Percentiles rank a stretch among this genome's conserved stretches.
phyloP scores from a whole-genome alignment of 2,888 invertebrate species.

The Scelioninae gen. 2 region DNA sequence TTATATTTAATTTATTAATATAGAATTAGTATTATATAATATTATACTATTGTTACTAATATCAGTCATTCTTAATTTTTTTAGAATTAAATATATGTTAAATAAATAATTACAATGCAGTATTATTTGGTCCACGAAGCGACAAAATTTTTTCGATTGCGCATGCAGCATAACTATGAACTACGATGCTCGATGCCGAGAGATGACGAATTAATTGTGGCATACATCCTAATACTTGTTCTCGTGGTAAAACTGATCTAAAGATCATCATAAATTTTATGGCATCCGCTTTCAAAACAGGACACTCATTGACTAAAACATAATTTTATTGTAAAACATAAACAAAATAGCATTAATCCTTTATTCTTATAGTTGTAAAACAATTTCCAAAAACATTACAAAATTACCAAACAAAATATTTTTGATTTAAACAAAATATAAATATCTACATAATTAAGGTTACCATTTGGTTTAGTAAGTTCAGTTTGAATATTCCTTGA shows the following conservation, averaged over 20 bases:
- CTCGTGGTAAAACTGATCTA: constrained; percentile 89
- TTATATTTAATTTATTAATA: too few relatives aligned
- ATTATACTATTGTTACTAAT: too few relatives aligned
- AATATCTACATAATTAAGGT: too few relatives aligned
- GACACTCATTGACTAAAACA: constrained; percentile 87
- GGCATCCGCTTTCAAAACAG: constrained; percentile 96
- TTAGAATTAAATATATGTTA: constrained; percentile 74
- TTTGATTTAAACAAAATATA: not conserved
- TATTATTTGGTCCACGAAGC: constrained; percentile 80
- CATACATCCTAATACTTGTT: constrained; percentile 84
- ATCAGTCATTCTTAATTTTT: too few relatives aligned
- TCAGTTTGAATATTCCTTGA: constrained; percentile 91
- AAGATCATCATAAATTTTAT: constrained; percentile 98
- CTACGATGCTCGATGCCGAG: constrained; percentile 86
- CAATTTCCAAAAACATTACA: too few relatives aligned
- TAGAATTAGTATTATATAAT: too few relatives aligned
- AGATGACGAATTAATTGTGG: constrained; percentile 89
- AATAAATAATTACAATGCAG: constrained; percentile 75
- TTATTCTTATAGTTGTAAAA: too few relatives aligned
- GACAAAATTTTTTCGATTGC: constrained; percentile 91
- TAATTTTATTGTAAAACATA: not conserved
- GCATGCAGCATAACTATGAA: constrained; percentile 96
- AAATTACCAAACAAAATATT: too few relatives aligned
- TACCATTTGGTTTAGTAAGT: constrained; percentile 84
- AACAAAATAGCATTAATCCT: too few relatives aligned